These are phyloP conservation scores for Mormyrus lacerda DNA, from an alignment of 2,113 vertebrate species.

Conservation along the genomic window DNA sequence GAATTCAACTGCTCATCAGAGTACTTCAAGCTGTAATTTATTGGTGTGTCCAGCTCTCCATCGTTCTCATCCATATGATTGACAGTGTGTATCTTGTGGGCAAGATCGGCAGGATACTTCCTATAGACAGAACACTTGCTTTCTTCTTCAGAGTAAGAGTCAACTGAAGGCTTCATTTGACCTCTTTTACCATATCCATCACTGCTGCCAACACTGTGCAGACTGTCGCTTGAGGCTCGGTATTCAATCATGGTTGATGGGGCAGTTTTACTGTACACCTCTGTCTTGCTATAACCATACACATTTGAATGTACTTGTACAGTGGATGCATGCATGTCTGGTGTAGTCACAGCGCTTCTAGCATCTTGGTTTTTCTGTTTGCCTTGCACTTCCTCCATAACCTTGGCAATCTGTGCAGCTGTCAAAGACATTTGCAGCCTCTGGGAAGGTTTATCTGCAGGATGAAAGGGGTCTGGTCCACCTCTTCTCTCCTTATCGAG, in stretches of 20 bases:
- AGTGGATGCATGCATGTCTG: constrained; percentile 63
- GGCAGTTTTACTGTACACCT: constrained; percentile 64
- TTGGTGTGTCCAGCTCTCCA: constrained; percentile 89
- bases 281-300: constrained; percentile 67
- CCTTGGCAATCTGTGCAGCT: constrained; percentile 70
- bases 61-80: constrained; percentile 97
- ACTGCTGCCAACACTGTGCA: constrained; percentile 91
- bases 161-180: constrained; percentile 84
- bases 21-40: constrained; percentile 98
- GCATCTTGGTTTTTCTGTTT: constrained; percentile 69
- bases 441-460: constrained; percentile 58
- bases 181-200: constrained; percentile 94
- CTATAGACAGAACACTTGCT: constrained; percentile 88
- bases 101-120: constrained; percentile 91
- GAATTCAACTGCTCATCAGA: constrained; percentile 97
- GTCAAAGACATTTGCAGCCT: constrained; percentile 69
- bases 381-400: constrained; percentile 70
- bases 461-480: constrained; percentile 33
- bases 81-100: constrained; percentile 95
- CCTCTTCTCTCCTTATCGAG: constrained; percentile 65
- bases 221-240: constrained; percentile 87
- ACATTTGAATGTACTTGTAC: constrained; percentile 61
- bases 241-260: constrained; percentile 73
- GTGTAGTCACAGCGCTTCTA: constrained; percentile 55
- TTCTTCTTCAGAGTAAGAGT: constrained; percentile 82